These are phyloP conservation scores for Sarcophaga bullata DNA, from an alignment of 1,140 invertebrate genomes.

Conservation along the genomic window DNA sequence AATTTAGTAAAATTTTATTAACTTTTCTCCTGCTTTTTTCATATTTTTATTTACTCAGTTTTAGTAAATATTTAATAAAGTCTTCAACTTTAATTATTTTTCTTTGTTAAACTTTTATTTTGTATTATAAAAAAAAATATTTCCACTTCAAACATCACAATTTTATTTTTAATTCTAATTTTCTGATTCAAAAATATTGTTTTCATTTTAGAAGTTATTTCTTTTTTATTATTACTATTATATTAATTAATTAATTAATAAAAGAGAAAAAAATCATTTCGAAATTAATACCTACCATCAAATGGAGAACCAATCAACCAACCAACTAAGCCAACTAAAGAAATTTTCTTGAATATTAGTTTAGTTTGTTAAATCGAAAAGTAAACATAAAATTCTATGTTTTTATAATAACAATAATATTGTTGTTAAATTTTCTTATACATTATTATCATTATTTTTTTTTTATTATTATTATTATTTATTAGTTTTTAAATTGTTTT, in stretches of 20 bases:
- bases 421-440: not conserved
- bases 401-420: not conserved
- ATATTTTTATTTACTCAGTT: not conserved
- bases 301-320: not conserved
- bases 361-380: slow-evolving; percentile 23
- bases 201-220: not conserved
- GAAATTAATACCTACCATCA: no score
- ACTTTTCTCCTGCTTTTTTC: no score
- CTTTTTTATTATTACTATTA: no score
- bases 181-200: not conserved
- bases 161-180: not conserved
- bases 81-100: not conserved
- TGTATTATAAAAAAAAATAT: slow-evolving; percentile 30
- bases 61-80: slow-evolving; percentile 30
- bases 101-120: slow-evolving; percentile 5
- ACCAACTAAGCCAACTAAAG: not conserved
- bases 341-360: slow-evolving; percentile 2
- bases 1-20: no score
- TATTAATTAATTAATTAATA: no score
- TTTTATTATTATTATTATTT: not conserved
- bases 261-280: no score
- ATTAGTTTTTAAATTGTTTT: slow-evolving; percentile 17
- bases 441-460: not conserved
- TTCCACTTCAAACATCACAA: slow-evolving; percentile 33
- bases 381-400: not conserved